Conservation (phyloP, 2,113 vertebrate species). For the Andinoacara biseriatus region DNA sequence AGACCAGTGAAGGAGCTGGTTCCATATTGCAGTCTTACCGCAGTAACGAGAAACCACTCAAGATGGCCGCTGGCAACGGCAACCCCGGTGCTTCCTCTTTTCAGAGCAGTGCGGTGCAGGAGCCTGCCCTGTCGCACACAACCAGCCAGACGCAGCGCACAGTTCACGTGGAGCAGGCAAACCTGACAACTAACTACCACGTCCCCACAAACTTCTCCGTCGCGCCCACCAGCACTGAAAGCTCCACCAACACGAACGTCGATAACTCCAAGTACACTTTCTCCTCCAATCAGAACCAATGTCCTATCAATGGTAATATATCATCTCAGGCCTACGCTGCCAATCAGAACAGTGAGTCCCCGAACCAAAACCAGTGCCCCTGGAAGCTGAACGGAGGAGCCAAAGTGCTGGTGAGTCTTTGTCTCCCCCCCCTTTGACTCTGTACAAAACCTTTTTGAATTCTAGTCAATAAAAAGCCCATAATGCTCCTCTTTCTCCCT, state of each 20-base stretch:
- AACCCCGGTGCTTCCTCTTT: conserved; percentile 38
- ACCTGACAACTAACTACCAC: conserved; percentile 43
- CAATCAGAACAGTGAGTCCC: conserved; percentile 66
- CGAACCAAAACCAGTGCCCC: conserved; percentile 74
- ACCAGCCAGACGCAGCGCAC: conserved; percentile 43
- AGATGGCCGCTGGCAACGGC: conserved; percentile 53
- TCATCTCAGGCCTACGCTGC: conserved; percentile 45
- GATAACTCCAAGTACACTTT: conserved; percentile 71
- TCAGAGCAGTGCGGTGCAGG: conserved; percentile 45
- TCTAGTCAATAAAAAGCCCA: not conserved
- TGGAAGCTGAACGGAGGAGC: conserved; percentile 79
- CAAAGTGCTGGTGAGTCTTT: conserved; percentile 81
- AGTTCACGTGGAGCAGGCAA: conserved; percentile 47
- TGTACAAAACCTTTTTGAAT: not conserved
- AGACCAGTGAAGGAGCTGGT: conserved; percentile 51
- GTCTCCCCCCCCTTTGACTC: not conserved
- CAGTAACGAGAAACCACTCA: conserved; percentile 67
- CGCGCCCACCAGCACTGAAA: conserved; percentile 45
- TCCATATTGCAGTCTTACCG: conserved; percentile 69
- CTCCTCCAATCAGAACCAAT: conserved; percentile 68
- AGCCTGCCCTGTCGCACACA: conserved; percentile 19
- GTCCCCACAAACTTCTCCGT: conserved; percentile 52
- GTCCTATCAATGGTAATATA: conserved; percentile 49
- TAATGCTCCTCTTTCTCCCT: not conserved
- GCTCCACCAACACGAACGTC: conserved; percentile 38